These are phyloP conservation scores for Heliconius eleuchia DNA, from an alignment of 1,140 invertebrate genomes.

Conservation along the genomic window DNA sequence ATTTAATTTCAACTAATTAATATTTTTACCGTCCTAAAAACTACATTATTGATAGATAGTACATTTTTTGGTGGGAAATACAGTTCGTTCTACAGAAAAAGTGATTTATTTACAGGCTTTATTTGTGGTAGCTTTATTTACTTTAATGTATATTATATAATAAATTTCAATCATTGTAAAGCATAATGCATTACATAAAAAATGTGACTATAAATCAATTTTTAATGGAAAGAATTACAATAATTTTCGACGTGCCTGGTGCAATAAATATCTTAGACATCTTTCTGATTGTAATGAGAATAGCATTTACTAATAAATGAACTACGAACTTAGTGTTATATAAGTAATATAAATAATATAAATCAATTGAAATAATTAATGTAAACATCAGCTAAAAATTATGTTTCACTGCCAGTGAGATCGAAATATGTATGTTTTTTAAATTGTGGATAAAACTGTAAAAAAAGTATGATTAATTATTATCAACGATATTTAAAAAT, in stretches of 20 bases:
- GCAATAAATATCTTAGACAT: slow-evolving; percentile 15
- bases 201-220: neutral
- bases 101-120: neutral
- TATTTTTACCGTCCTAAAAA: neutral
- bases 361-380: neutral
- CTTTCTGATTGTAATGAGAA: neutral
- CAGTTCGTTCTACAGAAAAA: neutral
- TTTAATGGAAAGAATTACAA: neutral
- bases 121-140: neutral
- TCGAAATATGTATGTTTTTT: neutral
- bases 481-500: neutral
- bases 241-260: slow-evolving; percentile 18
- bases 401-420: neutral
- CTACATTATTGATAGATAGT: neutral
- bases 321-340: no score
- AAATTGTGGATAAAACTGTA: neutral
- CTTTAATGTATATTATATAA: neutral
- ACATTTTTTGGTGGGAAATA: no score
- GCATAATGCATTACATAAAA: neutral
- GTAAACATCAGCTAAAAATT: neutral
- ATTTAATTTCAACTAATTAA: neutral
- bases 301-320: slow-evolving; percentile 1
- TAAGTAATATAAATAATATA: no score
- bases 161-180: neutral
- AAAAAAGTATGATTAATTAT: neutral